Conservation (phyloP, 2,797 vertebrate species). For the Syngnathus acus region DNA sequence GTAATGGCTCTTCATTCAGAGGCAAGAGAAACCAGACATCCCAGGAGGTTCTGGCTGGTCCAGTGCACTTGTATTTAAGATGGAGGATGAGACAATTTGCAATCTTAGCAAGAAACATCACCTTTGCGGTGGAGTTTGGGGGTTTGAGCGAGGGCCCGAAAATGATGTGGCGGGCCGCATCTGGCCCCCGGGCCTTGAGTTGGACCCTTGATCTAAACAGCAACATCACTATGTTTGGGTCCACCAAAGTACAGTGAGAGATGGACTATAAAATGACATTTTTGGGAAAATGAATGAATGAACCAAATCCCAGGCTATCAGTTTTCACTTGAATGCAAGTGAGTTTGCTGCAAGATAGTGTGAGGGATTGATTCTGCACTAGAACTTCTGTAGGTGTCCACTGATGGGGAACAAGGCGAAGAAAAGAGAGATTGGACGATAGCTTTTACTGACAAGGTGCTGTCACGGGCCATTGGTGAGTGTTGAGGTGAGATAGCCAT, state of each 20-base stretch:
- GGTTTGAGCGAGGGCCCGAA: no score
- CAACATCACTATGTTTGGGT: no score
- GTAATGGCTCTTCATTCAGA: slow-evolving; percentile 63
- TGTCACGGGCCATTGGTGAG: slow-evolving; percentile 14
- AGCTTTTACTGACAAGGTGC: slow-evolving; percentile 4
- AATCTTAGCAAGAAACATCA: no score
- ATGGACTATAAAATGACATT: no score
- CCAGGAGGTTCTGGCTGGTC: slow-evolving; percentile 1
- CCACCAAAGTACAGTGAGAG: no score
- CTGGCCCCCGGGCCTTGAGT: no score
- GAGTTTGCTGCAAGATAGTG: neutral
- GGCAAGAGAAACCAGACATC: slow-evolving; percentile 33
- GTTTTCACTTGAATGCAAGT: neutral
- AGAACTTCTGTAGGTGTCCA: neutral
- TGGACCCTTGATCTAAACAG: no score
- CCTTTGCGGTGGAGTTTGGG: no score
- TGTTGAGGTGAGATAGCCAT: slow-evolving; percentile 2
- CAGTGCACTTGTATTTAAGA: neutral
- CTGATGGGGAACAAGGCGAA: neutral
- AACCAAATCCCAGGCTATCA: no score
- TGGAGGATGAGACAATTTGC: neutral
- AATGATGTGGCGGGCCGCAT: no score
- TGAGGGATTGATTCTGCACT: slow-evolving; percentile 3
- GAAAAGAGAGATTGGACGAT: slow-evolving; percentile 2
- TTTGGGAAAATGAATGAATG: no score